A percentile compares a stretch with the other conserved stretches of the same genome.
phyloP scores from a whole-genome alignment of 1,140 invertebrate genomes.

The Neomicropteryx cornuta region DNA sequence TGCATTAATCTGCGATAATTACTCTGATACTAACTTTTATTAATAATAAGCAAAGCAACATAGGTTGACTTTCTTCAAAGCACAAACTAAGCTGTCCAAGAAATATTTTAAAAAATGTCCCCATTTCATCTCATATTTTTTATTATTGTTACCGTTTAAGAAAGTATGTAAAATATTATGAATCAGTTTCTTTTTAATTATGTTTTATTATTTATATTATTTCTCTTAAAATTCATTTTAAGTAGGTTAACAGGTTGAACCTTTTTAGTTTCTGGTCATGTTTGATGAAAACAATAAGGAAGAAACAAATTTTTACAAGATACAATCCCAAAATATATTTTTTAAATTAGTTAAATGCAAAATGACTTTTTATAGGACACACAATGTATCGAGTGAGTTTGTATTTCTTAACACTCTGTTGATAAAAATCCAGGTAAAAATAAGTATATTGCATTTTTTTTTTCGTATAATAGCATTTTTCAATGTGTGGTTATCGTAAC shows the following conservation, averaged over 20 bases:
- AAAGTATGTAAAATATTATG: no score
- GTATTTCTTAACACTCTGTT: not conserved
- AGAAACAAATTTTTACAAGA: not conserved
- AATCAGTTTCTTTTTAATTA: no score
- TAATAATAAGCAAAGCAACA: no score
- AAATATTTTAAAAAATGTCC: no score
- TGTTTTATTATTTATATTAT: no score
- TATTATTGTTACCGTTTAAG: no score
- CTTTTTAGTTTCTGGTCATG: not conserved
- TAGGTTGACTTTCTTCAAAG: no score
- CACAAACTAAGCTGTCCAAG: no score
- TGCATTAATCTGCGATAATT: no score
- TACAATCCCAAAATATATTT: not conserved
- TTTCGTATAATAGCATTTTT: not conserved
- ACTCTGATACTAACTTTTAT: no score
- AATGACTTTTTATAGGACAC: not conserved
- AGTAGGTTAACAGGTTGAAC: not conserved
- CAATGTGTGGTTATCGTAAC: slow-evolving; percentile 1
- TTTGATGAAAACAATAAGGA: not conserved
- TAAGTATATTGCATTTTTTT: not conserved
- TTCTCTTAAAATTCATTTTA: no score
- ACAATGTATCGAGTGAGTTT: slow-evolving; percentile 1
- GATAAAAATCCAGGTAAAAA: not conserved
- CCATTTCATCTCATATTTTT: no score
- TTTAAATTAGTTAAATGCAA: not conserved